Conservation (phyloP, 2,888 invertebrate species). For the Ametastegia equiseti region DNA sequence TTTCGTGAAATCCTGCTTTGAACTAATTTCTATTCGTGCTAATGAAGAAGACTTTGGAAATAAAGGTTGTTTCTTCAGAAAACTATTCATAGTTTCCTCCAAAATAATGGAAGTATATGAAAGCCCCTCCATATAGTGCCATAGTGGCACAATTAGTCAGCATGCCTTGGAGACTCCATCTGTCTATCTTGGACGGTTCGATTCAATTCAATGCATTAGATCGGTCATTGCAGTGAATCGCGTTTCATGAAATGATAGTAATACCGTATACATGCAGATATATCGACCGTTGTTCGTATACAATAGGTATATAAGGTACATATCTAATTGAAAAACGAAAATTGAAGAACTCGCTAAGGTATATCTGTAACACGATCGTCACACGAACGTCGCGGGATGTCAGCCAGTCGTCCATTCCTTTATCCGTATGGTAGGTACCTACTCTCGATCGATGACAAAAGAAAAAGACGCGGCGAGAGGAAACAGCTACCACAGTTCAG, state of each 20-base stretch:
- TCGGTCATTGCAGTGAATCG: not conserved
- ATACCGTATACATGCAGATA: not conserved
- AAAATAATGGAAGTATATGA: too few species aligned
- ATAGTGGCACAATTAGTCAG: too few species aligned
- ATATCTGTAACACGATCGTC: constrained; percentile 28
- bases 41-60: too few species aligned
- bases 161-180: too few species aligned
- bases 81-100: too few species aligned
- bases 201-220: not conserved
- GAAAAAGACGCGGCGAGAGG: constrained; percentile 7
- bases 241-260: not conserved
- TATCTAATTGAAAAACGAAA: not conserved
- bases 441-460: constrained; percentile 21
- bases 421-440: not conserved
- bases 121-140: too few species aligned
- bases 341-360: constrained; percentile 32
- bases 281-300: not conserved
- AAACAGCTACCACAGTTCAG: not conserved
- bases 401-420: not conserved
- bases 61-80: too few species aligned
- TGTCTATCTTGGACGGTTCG: too few species aligned
- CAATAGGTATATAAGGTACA: too few species aligned
- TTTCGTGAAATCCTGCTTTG: too few species aligned
- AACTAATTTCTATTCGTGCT: too few species aligned
- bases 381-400: constrained; percentile 21